Conservation (phyloP, 2,888 invertebrate species). For the Lypha dubia region DNA sequence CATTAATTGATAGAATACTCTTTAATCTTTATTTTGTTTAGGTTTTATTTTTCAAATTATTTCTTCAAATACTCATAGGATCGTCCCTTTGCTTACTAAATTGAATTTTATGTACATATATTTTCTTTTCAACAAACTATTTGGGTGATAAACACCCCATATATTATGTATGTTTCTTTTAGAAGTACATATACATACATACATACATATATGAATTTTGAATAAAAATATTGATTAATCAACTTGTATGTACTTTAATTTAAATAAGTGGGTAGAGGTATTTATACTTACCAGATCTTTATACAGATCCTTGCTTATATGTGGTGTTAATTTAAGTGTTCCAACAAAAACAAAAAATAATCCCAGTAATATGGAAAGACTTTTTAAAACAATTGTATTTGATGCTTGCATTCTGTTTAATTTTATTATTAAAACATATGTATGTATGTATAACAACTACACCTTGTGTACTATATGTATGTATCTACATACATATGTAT, state of each 20-base stretch:
- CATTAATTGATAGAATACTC: too few species aligned
- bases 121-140: neutral
- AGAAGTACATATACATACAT: neutral
- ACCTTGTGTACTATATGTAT: too few species aligned
- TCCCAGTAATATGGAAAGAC: constrained; percentile 95
- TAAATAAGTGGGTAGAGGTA: neutral
- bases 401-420: constrained; percentile 81
- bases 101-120: neutral
- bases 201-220: constrained; percentile 3
- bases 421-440: constrained; percentile 20
- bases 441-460: too few species aligned
- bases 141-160: neutral
- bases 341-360: constrained; percentile 98
- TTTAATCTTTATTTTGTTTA: too few species aligned
- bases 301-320: constrained; percentile 96
- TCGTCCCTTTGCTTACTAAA: too few species aligned
- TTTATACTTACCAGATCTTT: constrained; percentile 93
- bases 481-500: neutral
- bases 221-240: constrained; percentile 28
- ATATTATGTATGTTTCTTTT: neutral
- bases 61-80: too few species aligned
- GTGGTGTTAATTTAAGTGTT: constrained; percentile 94
- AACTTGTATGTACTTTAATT: neutral
- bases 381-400: constrained; percentile 92
- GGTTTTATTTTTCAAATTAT: too few species aligned